phyloP scores from a whole-genome alignment of 1,140 invertebrate genomes.

The Zelostemma sp. region DNA sequence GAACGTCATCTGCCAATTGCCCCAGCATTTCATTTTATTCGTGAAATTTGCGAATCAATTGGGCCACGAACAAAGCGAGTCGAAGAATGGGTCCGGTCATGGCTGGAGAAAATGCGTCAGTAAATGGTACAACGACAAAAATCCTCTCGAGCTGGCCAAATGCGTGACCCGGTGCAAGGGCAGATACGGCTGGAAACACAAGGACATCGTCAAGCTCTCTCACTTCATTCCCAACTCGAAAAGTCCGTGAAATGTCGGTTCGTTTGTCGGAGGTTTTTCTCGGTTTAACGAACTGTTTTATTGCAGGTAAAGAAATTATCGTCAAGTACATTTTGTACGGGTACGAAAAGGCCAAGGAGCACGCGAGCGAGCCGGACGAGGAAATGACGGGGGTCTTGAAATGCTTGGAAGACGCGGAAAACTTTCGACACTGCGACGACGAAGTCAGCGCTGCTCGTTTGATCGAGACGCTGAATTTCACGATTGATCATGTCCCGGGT shows the following conservation, averaged over 20 bases:
- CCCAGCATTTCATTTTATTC: slow-evolving; percentile 75
- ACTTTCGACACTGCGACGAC: slow-evolving; percentile 73
- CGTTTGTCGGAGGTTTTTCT: too few species aligned
- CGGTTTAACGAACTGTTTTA: slow-evolving; percentile 25
- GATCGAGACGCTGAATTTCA: slow-evolving; percentile 69
- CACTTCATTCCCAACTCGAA: slow-evolving; percentile 60
- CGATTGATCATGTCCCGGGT: slow-evolving; percentile 77
- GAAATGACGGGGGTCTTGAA: slow-evolving; percentile 69
- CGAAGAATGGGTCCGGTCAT: slow-evolving; percentile 73
- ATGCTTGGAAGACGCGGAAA: slow-evolving; percentile 73
- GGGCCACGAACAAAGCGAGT: slow-evolving; percentile 56
- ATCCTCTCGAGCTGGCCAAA: slow-evolving; percentile 73
- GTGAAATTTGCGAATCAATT: slow-evolving; percentile 72
- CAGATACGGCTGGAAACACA: slow-evolving; percentile 78
- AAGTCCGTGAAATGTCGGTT: too few species aligned
- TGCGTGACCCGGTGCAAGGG: slow-evolving; percentile 75
- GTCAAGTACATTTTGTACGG: slow-evolving; percentile 72
- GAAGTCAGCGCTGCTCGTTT: slow-evolving; percentile 69
- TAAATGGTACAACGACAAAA: slow-evolving; percentile 74
- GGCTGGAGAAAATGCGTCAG: slow-evolving; percentile 73
- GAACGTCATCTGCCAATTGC: slow-evolving; percentile 69
- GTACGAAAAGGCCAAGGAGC: slow-evolving; percentile 69
- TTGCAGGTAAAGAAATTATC: slow-evolving; percentile 70
- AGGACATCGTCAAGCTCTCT: slow-evolving; percentile 76
- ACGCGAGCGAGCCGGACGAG: slow-evolving; percentile 18